These are phyloP conservation scores for Ondatra zibethicus DNA, from an alignment of 2,113 vertebrate genomes.

Conservation along the genomic window DNA sequence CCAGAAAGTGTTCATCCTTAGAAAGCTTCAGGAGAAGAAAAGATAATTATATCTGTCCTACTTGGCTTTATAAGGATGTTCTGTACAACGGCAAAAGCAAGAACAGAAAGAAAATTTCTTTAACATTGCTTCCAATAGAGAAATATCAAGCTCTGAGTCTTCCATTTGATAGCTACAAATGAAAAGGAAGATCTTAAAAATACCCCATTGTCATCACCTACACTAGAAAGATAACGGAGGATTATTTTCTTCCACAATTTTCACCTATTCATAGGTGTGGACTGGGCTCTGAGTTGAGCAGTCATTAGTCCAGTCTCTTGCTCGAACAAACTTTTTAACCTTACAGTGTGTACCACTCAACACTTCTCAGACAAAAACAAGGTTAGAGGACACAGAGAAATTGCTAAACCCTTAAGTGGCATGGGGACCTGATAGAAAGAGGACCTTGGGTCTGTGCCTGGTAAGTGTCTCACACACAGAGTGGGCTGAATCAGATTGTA, in stretches of 20 bases:
- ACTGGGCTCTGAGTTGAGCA: background rate
- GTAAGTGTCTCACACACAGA: background rate
- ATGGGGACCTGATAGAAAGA: background rate
- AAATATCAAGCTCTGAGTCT: background rate
- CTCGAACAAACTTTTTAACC: constrained; percentile 4
- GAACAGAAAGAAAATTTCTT: constrained; percentile 22
- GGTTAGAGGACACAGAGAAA: background rate
- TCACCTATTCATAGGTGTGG: background rate
- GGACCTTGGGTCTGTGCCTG: background rate
- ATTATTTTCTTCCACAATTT: background rate
- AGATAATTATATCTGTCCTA: constrained; percentile 68
- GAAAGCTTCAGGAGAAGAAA: constrained; percentile 61
- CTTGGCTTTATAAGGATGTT: constrained; percentile 54
- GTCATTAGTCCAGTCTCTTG: constrained; percentile 12
- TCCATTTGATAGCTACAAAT: constrained; percentile 38
- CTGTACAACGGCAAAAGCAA: constrained; percentile 45
- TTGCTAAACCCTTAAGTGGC: background rate
- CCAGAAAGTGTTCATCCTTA: constrained; percentile 58
- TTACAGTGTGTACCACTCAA: background rate
- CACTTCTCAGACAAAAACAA: background rate
- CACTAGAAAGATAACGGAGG: background rate
- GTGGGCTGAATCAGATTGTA: background rate
- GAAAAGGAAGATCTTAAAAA: background rate
- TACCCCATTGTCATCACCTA: background rate
- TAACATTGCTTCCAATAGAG: background rate